A percentile compares a stretch with the other conserved stretches of the same genome.
phyloP scores from a whole-genome alignment of 2,797 vertebrate genomes.

The Chanos chanos region DNA sequence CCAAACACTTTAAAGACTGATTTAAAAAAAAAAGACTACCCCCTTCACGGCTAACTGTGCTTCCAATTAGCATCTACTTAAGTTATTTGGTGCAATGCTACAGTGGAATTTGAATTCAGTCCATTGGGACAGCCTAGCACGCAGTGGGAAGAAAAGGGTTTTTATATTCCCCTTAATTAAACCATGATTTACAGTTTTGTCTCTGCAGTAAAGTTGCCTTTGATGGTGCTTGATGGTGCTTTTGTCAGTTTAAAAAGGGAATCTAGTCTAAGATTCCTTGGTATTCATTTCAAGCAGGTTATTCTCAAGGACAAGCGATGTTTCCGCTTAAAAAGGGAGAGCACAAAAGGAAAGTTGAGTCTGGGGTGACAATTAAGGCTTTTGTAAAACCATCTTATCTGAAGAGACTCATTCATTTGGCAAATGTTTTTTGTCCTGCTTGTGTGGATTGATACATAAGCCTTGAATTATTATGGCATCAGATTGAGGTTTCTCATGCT shows the following conservation, averaged over 20 bases:
- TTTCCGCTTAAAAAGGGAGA: constrained; percentile 42
- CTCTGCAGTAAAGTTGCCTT: constrained; percentile 63
- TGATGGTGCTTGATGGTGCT: constrained; percentile 74
- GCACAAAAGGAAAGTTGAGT: neutral
- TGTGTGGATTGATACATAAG: constrained; percentile 2
- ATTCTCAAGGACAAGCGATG: constrained; percentile 61
- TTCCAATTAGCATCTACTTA: constrained; percentile 70
- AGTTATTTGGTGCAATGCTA: constrained; percentile 65
- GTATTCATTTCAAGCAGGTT: constrained; percentile 65
- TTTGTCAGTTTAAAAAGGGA: constrained; percentile 70
- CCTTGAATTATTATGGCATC: neutral
- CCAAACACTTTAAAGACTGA: constrained; percentile 58
- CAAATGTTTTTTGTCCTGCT: neutral
- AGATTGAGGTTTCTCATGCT: neutral
- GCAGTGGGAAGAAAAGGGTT: constrained; percentile 62
- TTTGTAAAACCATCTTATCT: constrained; percentile 12
- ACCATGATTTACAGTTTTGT: constrained; percentile 72
- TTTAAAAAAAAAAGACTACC: constrained; percentile 45
- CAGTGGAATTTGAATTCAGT: constrained; percentile 61
- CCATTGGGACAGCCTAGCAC: constrained; percentile 57
- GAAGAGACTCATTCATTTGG: constrained; percentile 8
- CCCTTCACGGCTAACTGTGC: constrained; percentile 56
- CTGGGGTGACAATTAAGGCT: constrained; percentile 2
- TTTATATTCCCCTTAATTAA: constrained; percentile 73
- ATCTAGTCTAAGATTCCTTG: constrained; percentile 59